phyloP scores from a whole-genome alignment of 2,113 vertebrate genomes.

The Maccullochella peelii region DNA sequence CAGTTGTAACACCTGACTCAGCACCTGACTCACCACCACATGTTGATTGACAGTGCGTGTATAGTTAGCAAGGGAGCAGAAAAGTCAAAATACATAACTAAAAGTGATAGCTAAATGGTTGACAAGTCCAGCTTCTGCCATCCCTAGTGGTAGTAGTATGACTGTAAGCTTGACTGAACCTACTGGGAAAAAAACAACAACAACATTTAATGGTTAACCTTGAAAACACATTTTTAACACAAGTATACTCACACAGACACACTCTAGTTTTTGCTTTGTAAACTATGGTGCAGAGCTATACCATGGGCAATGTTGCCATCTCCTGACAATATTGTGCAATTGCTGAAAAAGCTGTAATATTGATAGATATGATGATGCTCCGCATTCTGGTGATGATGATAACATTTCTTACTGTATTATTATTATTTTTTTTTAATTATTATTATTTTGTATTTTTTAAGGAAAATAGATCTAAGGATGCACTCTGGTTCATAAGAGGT shows the following conservation, averaged over 20 bases:
- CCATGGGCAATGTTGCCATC: conserved; percentile 54
- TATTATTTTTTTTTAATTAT: neutral
- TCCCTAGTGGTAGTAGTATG: neutral
- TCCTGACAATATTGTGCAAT: conserved; percentile 45
- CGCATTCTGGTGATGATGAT: neutral
- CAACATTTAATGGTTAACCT: neutral
- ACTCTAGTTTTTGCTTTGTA: neutral
- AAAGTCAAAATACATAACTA: neutral
- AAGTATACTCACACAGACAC: neutral
- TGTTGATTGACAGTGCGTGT: neutral
- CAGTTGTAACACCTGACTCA: neutral
- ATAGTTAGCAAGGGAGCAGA: neutral
- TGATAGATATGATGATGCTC: neutral
- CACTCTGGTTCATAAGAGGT: no score
- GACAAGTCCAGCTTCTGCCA: neutral
- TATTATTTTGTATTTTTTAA: no score
- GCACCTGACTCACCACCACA: no score
- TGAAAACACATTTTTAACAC: neutral
- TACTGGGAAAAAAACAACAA: neutral
- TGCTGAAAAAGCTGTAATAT: neutral
- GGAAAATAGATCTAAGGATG: no score
- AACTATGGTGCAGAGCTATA: neutral
- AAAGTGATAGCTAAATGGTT: neutral
- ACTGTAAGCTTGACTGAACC: neutral
- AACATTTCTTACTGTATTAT: neutral